phyloP scores from a whole-genome alignment of 2,797 vertebrate genomes.

The Malacoctenus gilli region DNA sequence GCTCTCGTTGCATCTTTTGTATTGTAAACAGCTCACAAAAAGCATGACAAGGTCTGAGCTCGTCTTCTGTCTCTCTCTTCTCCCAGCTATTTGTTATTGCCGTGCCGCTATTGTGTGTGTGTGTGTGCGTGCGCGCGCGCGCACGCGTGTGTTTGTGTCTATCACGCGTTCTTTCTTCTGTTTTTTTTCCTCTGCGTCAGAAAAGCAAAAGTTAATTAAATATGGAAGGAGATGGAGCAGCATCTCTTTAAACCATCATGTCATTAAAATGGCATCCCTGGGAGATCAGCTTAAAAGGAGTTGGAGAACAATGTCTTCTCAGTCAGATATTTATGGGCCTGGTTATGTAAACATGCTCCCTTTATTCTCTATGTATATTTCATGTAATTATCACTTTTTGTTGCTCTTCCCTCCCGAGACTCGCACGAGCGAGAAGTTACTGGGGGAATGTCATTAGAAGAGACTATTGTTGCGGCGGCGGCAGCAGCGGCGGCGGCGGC shows the following conservation, averaged over 20 bases:
- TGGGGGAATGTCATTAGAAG: slow-evolving; percentile 98
- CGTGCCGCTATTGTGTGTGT: slow-evolving; percentile 88
- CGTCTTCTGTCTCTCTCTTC: slow-evolving; percentile 80
- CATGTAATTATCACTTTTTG: slow-evolving; percentile 88
- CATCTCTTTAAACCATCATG: slow-evolving; percentile 99
- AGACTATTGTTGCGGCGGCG: slow-evolving; percentile 87
- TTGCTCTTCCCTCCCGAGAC: slow-evolving; percentile 74
- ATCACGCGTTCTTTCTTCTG: slow-evolving; percentile 75
- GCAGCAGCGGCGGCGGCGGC: too few species aligned
- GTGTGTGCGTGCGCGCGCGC: too few species aligned
- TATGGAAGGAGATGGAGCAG: slow-evolving; percentile 97
- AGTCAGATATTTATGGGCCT: slow-evolving; percentile 99
- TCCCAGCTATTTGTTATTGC: slow-evolving; percentile 95
- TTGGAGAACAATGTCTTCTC: slow-evolving; percentile 97
- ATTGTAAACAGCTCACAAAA: slow-evolving; percentile 85
- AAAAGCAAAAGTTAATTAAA: slow-evolving; percentile 99
- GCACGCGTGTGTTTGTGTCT: slow-evolving; percentile 85
- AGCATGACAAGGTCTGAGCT: slow-evolving; percentile 90
- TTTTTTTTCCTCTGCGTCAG: slow-evolving; percentile 80
- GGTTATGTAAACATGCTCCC: slow-evolving; percentile 92
- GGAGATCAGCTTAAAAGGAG: slow-evolving; percentile 97
- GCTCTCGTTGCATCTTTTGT: slow-evolving; percentile 73
- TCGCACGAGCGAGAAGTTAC: slow-evolving; percentile 85
- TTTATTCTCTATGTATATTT: slow-evolving; percentile 86
- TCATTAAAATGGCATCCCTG: slow-evolving; percentile 98